phyloP scores from a whole-genome alignment of 2,888 invertebrate species.

The Rugalucina vietnamica region DNA sequence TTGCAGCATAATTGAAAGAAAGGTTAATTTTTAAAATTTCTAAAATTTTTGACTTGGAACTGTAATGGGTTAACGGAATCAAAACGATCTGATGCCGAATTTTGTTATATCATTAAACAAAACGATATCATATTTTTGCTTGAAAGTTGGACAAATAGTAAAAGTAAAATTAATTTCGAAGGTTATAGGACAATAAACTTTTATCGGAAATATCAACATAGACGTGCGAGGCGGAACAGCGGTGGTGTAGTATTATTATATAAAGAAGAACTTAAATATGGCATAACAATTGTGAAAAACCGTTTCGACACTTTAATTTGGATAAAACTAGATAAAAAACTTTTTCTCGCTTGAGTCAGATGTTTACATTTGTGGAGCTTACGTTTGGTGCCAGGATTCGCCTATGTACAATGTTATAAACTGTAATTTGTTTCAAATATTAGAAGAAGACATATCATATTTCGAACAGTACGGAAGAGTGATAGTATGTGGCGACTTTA shows the following conservation, averaged over 20 bases:
- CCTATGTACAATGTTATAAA: slow-evolving; percentile 33
- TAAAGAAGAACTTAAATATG: slow-evolving; percentile 28
- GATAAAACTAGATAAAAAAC: slow-evolving; percentile 27
- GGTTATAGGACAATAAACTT: slow-evolving; percentile 25
- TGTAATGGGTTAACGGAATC: not conserved
- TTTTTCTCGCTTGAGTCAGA: slow-evolving; percentile 37
- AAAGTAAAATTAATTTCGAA: not conserved
- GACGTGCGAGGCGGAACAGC: slow-evolving; percentile 30
- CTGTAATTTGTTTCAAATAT: slow-evolving; percentile 28
- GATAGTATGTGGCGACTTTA: slow-evolving; percentile 14
- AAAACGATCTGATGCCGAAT: not conserved
- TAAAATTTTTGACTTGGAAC: not conserved
- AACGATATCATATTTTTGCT: not conserved
- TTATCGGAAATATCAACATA: slow-evolving; percentile 33
- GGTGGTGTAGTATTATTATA: slow-evolving; percentile 30
- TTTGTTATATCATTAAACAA: not conserved
- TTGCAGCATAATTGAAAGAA: no score
- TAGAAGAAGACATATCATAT: slow-evolving; percentile 32
- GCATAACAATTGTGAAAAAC: slow-evolving; percentile 33
- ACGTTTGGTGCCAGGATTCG: slow-evolving; percentile 44
- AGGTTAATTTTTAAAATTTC: no score
- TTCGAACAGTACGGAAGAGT: not conserved
- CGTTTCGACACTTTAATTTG: slow-evolving; percentile 39
- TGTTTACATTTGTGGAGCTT: slow-evolving; percentile 37
- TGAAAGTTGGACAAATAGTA: not conserved